Evolutionary conservation across 2,113 vertebrate species (phyloP).

Genomic region (Albula glossodonta): DNA sequence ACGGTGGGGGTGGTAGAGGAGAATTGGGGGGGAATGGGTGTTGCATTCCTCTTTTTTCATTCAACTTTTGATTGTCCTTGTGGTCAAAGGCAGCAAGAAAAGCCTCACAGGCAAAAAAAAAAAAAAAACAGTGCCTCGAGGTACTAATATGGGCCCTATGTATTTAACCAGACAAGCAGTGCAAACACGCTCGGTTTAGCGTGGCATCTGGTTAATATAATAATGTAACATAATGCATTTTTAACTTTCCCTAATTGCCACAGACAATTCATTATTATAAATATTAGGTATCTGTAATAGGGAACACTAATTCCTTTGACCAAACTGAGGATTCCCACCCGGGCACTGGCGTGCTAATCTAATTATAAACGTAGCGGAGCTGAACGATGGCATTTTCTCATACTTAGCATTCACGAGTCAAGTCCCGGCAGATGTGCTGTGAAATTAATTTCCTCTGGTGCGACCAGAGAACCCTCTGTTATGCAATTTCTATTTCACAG

Average conservation of each 20-base stretch:
- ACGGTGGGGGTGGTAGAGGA: not conserved
- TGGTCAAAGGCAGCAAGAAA: conserved; percentile 44
- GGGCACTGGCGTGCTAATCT: conserved; percentile 95
- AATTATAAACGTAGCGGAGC: conserved; percentile 96
- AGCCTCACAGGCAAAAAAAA: conserved; percentile 29
- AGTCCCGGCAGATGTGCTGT: conserved; percentile 99
- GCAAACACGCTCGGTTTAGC: conserved; percentile 67
- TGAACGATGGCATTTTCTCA: conserved; percentile 92
- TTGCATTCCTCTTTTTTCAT: conserved; percentile 45
- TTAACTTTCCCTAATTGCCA: conserved; percentile 92
- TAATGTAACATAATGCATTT: conserved; percentile 90
- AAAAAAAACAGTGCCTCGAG: conserved; percentile 39
- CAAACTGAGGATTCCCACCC: conserved; percentile 83
- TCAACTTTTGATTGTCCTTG: conserved; percentile 60
- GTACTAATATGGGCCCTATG: conserved; percentile 60
- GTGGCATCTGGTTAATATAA: conserved; percentile 88
- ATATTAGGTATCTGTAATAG: conserved; percentile 91
- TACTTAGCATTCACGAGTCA: conserved; percentile 95
- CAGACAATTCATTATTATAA: conserved; percentile 95
- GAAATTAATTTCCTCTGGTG: conserved; percentile 99
- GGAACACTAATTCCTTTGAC: conserved; percentile 88
- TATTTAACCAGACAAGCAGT: conserved; percentile 77
- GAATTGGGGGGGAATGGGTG: conserved; percentile 31
- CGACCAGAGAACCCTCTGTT: conserved; percentile 98
- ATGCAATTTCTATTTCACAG: conserved; percentile 99